These are phyloP conservation scores for Acanthochromis polyacanthus DNA, from an alignment of 2,113 vertebrate species.

Conservation along the genomic window DNA sequence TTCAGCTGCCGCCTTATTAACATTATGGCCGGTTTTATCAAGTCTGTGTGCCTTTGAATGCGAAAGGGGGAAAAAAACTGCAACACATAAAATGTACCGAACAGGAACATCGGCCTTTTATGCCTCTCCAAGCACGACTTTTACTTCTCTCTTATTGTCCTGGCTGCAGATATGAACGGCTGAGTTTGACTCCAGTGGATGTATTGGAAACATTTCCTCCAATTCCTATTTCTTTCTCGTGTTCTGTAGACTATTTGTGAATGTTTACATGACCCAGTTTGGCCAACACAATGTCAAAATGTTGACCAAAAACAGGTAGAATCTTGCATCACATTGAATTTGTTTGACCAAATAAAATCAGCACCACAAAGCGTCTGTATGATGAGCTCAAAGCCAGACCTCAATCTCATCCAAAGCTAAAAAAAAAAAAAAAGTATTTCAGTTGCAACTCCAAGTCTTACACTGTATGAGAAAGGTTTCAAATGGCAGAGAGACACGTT, in stretches of 20 bases:
- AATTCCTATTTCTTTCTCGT: background rate
- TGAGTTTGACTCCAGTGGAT: background rate
- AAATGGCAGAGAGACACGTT: no score
- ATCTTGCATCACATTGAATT: no score
- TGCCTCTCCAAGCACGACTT: slow-evolving; percentile 46
- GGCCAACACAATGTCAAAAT: slow-evolving; percentile 14
- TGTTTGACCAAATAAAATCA: no score
- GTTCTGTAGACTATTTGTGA: slow-evolving; percentile 20
- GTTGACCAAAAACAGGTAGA: no score
- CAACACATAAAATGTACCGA: slow-evolving; percentile 36
- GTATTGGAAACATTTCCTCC: slow-evolving; percentile 16
- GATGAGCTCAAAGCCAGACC: no score
- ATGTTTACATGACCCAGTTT: slow-evolving; percentile 36
- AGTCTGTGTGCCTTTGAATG: slow-evolving; percentile 54
- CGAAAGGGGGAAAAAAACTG: slow-evolving; percentile 20
- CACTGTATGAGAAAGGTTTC: no score
- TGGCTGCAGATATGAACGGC: slow-evolving; percentile 41
- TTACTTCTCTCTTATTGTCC: slow-evolving; percentile 48
- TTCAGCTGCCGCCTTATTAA: slow-evolving; percentile 63
- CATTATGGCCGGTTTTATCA: slow-evolving; percentile 65
- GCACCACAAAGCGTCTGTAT: no score
- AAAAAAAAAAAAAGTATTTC: no score
- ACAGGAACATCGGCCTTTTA: slow-evolving; percentile 39
- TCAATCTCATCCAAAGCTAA: no score
- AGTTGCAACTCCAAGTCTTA: no score